phyloP scores from a whole-genome alignment of 35 echinoderm and acorn worm genomes.

The Holothuria glaberrima region DNA sequence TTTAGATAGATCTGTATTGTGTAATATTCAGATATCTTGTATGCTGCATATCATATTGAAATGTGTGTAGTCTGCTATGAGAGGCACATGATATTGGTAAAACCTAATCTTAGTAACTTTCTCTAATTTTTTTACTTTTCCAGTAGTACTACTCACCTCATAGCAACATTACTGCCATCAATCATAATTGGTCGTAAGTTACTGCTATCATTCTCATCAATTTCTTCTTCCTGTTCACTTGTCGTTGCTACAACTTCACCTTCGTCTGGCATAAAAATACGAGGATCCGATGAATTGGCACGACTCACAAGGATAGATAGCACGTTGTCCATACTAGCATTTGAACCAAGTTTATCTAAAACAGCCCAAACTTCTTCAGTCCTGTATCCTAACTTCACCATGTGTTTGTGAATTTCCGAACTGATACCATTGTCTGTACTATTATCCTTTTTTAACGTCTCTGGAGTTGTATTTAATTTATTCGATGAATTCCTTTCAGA shows the following conservation, averaged over 20 bases:
- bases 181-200: conserved; percentile 92
- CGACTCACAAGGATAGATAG: conserved; percentile 1
- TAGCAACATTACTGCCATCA: conserved; percentile 98
- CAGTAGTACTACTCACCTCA: conserved; percentile 75
- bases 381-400: conserved; percentile 2
- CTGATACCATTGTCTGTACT: not conserved
- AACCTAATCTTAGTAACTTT: no score
- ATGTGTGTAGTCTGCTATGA: no score
- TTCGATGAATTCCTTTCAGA: not conserved
- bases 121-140: not conserved
- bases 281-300: conserved; percentile 23
- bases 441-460: not conserved
- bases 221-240: conserved; percentile 17
- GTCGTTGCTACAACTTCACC: not conserved
- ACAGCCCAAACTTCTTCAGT: not conserved
- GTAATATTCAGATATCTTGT: no score
- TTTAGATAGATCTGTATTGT: no score
- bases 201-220: conserved; percentile 61
- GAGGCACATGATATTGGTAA: no score
- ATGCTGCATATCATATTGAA: no score
- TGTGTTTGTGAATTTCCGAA: not conserved
- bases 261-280: not conserved
- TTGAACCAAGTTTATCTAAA: conserved; percentile 6
- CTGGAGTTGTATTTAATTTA: no score
- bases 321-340: conserved; percentile 33